phyloP scores from a whole-genome alignment of 2,113 vertebrate species.

The Stegostoma tigrinum region DNA sequence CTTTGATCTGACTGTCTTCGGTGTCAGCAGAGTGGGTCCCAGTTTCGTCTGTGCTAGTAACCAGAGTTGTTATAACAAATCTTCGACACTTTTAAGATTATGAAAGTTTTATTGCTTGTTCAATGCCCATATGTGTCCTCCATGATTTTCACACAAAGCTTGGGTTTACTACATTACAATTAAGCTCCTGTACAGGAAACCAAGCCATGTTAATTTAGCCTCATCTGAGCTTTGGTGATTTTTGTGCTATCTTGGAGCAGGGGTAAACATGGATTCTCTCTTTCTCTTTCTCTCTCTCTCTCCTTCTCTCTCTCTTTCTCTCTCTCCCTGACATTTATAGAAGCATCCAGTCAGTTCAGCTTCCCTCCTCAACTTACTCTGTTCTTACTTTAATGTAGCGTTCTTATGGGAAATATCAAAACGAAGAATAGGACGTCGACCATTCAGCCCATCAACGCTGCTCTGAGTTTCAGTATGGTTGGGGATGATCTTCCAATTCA shows the following conservation, averaged over 20 bases:
- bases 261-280: background rate
- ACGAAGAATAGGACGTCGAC: too few species aligned
- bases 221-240: background rate
- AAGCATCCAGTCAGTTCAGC: background rate
- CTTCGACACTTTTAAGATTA: background rate
- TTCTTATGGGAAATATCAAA: background rate
- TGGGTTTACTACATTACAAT: background rate
- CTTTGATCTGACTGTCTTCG: background rate
- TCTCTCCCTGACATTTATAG: background rate
- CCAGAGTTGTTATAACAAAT: background rate
- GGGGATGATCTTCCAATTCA: too few species aligned
- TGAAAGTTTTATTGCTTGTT: background rate
- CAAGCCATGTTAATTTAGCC: background rate
- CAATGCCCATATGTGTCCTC: background rate
- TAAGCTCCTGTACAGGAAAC: background rate
- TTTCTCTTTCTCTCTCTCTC: background rate
- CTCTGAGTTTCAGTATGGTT: too few species aligned
- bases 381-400: background rate
- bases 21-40: background rate
- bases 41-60: background rate
- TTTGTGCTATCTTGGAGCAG: background rate
- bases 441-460: too few species aligned
- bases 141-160: background rate
- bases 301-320: too few species aligned
- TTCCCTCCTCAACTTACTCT: background rate